phyloP scores from a whole-genome alignment of 2,888 invertebrate genomes.

The Cheilosia soror region DNA sequence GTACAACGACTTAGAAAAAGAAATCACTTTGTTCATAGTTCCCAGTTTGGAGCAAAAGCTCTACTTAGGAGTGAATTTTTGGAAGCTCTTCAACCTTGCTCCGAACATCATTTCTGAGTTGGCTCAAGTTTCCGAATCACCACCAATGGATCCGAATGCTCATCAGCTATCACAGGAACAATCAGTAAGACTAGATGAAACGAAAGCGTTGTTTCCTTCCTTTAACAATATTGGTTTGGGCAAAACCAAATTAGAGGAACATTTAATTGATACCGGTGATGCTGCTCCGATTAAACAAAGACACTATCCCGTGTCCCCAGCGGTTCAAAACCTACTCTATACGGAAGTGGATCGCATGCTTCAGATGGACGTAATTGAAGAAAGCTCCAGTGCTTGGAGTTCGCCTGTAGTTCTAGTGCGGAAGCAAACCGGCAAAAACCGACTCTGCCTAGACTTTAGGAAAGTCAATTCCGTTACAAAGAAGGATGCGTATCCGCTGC shows the following conservation, averaged over 20 bases:
- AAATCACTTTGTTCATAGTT: not conserved
- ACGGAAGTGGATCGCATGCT: too few relatives aligned
- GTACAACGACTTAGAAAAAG: conserved; percentile 8
- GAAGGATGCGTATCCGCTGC: not conserved
- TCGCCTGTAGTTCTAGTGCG: too few relatives aligned
- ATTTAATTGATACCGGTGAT: too few relatives aligned
- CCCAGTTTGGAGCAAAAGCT: not conserved
- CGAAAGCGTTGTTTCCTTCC: not conserved
- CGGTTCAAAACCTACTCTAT: too few relatives aligned
- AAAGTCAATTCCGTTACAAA: conserved; percentile 12
- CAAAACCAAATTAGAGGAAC: too few relatives aligned
- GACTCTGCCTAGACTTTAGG: too few relatives aligned
- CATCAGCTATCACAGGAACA: not conserved
- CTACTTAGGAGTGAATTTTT: not conserved
- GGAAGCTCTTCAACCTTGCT: not conserved
- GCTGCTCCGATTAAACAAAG: too few relatives aligned
- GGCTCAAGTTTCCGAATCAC: not conserved
- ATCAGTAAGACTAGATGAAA: not conserved
- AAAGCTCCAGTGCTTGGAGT: too few relatives aligned
- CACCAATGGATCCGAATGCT: conserved; percentile 2
- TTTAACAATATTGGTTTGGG: not conserved
- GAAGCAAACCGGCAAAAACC: too few relatives aligned
- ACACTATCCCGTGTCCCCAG: too few relatives aligned
- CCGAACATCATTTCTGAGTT: not conserved
- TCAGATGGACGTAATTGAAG: too few relatives aligned